These are phyloP conservation scores for Nomada ruficornis DNA, from an alignment of 2,888 invertebrate genomes.

Conservation along the genomic window DNA sequence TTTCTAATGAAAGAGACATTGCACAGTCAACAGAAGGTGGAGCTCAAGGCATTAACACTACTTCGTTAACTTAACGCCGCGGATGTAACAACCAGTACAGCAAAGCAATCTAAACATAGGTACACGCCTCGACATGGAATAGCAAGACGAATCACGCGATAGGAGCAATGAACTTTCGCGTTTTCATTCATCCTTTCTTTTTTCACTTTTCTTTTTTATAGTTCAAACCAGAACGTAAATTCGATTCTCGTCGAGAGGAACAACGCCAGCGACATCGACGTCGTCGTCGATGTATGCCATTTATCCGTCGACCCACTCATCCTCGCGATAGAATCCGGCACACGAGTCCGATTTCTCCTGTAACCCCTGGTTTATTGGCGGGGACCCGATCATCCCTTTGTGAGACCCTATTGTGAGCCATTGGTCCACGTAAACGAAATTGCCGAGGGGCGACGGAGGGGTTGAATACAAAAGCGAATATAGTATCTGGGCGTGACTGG, in stretches of 20 bases:
- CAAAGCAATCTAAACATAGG: neutral
- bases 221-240: constrained; percentile 18
- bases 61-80: neutral
- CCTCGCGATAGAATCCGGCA: constrained; percentile 79
- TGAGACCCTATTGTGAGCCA: constrained; percentile 79
- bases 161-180: neutral
- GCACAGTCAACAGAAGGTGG: neutral
- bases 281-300: constrained; percentile 71
- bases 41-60: neutral
- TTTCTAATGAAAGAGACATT: neutral
- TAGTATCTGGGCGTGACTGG: constrained; percentile 80
- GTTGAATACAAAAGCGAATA: constrained; percentile 76
- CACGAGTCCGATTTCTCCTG: constrained; percentile 80
- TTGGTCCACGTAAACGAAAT: constrained; percentile 83
- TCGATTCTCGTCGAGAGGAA: constrained; percentile 48
- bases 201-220: neutral
- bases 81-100: neutral
- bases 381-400: constrained; percentile 81
- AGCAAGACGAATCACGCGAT: neutral
- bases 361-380: constrained; percentile 81
- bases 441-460: constrained; percentile 78
- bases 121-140: constrained; percentile 7
- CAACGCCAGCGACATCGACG: constrained; percentile 34
- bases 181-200: neutral
- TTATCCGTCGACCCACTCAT: constrained; percentile 81